Base-by-base conservation (phyloP, 2,113 vertebrate species). In the Panurus biarmicus region DNA sequence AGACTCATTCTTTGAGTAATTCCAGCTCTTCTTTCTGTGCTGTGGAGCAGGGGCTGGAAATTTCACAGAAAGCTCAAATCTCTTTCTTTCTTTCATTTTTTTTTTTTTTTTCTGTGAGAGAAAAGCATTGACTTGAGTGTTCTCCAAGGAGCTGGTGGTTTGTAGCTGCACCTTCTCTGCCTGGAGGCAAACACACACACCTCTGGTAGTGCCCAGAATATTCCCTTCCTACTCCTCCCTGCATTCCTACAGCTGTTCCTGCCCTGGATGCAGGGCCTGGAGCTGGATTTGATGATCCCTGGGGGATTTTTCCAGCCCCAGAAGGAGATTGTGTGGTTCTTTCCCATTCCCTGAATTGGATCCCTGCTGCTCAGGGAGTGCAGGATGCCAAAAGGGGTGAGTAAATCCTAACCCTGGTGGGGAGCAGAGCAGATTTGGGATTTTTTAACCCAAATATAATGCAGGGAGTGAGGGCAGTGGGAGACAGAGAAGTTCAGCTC, bases 1-100 rank as follows among this genome's bases (percentile, higher is more conserved):
- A 92, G 48, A 47, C 48, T 89, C 73, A 71, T 53, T 84, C 81
- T 95, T 66, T 64, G 56, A 88, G 64, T 69, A 75, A 90, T 88
- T 92, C 44, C 79, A 90, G 17, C 20, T 22, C 25, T 90, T 64
- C 62, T 64, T 90, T 64, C 62, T 64, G 75, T 33, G 35, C 79
- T 90, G 54, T 85, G 83, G 75, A 94, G 40, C 40, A 88, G n/a
- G 18, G 44, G 21, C 62, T 85, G 62, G 58, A 58, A 67, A 86
- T 79, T 92, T 88, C 79, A 69, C 29, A 75, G 75, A 40, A 75
- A 76, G 40, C 38, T 61, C 60, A 58, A 74, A 75, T 15, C 12
- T 62, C 56, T 82, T 50, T 13, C 21, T 57, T 84, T 61, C 20
- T 5, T 18, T 83, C 31, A 64, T 81, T 53, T 54, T 20, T 25